Percentiles rank a stretch among this genome's conserved stretches.
Evolutionary conservation across 1,140 invertebrate species (phyloP).

Genomic region (Monomorium pharaonis): DNA sequence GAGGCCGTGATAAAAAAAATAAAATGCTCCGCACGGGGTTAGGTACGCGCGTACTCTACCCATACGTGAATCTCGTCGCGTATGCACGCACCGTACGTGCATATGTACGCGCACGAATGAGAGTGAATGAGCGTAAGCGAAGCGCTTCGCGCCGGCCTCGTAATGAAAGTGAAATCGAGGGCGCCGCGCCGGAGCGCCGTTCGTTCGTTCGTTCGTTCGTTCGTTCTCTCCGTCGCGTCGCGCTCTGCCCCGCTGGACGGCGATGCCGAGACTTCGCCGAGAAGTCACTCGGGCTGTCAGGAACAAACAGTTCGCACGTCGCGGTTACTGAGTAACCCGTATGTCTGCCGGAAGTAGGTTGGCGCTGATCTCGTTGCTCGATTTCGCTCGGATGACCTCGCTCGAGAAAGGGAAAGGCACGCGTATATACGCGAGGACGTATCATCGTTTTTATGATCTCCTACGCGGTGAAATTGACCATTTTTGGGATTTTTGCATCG

Average conservation of each 20-base stretch:
- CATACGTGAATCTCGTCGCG: constrained; percentile 15
- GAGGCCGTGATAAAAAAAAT: constrained; percentile 75
- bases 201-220: constrained; percentile 61
- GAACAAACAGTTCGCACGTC: constrained; percentile 57
- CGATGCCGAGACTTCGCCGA: constrained; percentile 27
- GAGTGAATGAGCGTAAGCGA: constrained; percentile 78
- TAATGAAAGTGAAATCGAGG: constrained; percentile 85
- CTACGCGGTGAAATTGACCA: neutral
- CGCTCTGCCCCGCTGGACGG: constrained; percentile 47
- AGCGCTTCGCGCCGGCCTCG: constrained; percentile 79
- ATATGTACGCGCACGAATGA: constrained; percentile 76
- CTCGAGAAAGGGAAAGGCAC: constrained; percentile 47
- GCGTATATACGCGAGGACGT: neutral
- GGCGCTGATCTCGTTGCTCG: constrained; percentile 49
- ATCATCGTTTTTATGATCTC: constrained; percentile 21
- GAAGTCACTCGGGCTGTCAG: constrained; percentile 57
- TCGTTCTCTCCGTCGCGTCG: constrained; percentile 54
- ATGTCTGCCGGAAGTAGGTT: constrained; percentile 55
- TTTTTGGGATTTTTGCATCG: neutral
- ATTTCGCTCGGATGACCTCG: constrained; percentile 51
- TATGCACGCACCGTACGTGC: constrained; percentile 12
- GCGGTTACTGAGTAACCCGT: constrained; percentile 31
- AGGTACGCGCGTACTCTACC: constrained; percentile 2
- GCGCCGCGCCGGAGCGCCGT: constrained; percentile 75
- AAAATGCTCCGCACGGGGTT: constrained; percentile 20